Base-by-base conservation (phyloP, 2,888 invertebrate species). In the Meteorus cinctellus region DNA sequence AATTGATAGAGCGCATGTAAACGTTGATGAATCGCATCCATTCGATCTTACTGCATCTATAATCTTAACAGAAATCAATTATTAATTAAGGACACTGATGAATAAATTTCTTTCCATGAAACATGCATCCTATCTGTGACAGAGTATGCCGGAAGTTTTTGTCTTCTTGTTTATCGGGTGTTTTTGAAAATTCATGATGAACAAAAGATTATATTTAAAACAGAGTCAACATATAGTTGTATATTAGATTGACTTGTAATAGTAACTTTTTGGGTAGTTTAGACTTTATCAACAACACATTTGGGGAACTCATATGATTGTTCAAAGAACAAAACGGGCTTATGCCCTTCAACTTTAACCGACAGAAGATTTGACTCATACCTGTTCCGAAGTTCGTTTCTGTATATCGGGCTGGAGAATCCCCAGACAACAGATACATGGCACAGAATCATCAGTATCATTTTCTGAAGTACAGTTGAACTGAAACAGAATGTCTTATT, bases 371-470 rank as follows among this genome's bases (percentile, higher is more conserved):
- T 34, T 86, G 19, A 86, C 85, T 59, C 87, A 91, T 87, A 91
- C 89, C 80, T 92, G 91, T 79, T 90, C 89, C 10, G 92, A 86
- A 34, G 93, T 88, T n/a, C 90, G 87, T 14, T 92, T 89, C 74
- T 93, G 89, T 16, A 92, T 90, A 78, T 91, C 89, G 2, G 91
- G 87, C 83, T 95, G 93, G 71, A 96, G 91, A 6, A 96, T 89
- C 0, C 95, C 95, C 6, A 96, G 89, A 85, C 96, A 97, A 69
- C 93, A 92, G 0, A 92, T 88, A 83, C 97, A 97, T 0, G 92
- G 89, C 78, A 93, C 92, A 6, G 87, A 83, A 77, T 90, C 90
- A 84, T 93, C 93, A 36, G 82, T 75, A 2, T 86, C 82, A 0
- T 89, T 88, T 0, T 77, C 78, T 24, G 78, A 72, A 4, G 82